Evolutionary conservation across 2,797 vertebrate species (phyloP).

Genomic region (Gymnocypris eckloni): DNA sequence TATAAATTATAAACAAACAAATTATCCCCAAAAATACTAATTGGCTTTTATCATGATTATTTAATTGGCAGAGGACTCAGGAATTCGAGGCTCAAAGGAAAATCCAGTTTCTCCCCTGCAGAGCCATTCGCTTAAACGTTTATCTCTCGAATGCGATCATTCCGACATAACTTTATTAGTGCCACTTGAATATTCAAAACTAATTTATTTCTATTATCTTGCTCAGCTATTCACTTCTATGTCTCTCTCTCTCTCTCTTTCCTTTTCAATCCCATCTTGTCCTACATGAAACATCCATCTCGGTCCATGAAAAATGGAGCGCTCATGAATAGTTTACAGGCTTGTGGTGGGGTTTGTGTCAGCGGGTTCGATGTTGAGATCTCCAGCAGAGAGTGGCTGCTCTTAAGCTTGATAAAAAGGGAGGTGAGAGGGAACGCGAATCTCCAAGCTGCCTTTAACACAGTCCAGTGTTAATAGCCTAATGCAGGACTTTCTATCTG

Average conservation of each 20-base stretch:
- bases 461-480: constrained; percentile 3
- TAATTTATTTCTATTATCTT: constrained; percentile 16
- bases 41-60: neutral
- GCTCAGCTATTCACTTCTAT: constrained; percentile 20
- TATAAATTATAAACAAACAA: neutral
- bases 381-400: constrained; percentile 14
- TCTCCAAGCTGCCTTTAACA: constrained; percentile 39
- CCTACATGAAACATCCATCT: constrained; percentile 78
- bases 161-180: neutral
- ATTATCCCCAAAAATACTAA: too few species aligned
- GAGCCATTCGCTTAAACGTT: neutral
- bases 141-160: constrained; percentile 5
- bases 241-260: constrained; percentile 19
- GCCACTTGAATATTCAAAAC: constrained; percentile 26
- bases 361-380: constrained; percentile 21
- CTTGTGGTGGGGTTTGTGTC: constrained; percentile 57
- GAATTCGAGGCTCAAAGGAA: neutral
- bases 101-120: too few species aligned
- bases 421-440: constrained; percentile 47
- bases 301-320: constrained; percentile 77
- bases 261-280: constrained; percentile 56
- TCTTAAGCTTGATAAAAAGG: constrained; percentile 44
- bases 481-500: neutral
- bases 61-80: neutral
- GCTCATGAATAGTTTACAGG: constrained; percentile 81